These are phyloP conservation scores for Bombus pascuorum DNA, from an alignment of 1,140 invertebrate genomes.

Conservation along the genomic window DNA sequence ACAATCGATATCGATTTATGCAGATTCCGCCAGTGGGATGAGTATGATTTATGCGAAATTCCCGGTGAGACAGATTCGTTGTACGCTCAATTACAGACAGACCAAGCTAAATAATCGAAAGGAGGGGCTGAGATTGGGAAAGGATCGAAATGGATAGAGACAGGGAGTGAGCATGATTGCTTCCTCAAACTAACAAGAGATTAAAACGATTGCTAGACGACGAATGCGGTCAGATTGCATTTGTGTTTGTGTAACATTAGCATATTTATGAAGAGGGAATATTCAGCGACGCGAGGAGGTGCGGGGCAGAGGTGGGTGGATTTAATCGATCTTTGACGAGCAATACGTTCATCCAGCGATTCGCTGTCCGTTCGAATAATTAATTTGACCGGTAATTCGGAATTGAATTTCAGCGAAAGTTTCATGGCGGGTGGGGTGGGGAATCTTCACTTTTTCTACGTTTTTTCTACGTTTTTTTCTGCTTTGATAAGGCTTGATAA, in stretches of 20 bases:
- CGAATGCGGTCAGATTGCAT: conserved; percentile 38
- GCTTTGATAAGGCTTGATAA: conserved; percentile 18
- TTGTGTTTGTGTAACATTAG: conserved; percentile 33
- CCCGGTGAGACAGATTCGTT: conserved; percentile 4
- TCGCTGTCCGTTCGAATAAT: conserved; percentile 19
- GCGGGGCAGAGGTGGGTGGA: background rate
- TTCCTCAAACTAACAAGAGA: conserved; percentile 43
- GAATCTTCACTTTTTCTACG: background rate
- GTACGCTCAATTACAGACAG: conserved; percentile 28
- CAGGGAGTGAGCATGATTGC: conserved; percentile 1
- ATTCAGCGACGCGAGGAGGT: conserved; percentile 7
- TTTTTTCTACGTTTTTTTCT: no score
- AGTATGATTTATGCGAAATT: conserved; percentile 14
- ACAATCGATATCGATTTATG: conserved; percentile 23
- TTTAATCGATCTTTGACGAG: conserved; percentile 46
- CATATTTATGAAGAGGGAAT: conserved; percentile 49
- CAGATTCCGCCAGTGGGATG: background rate
- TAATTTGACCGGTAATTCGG: conserved; percentile 15
- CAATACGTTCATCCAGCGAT: conserved; percentile 3
- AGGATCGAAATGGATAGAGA: background rate
- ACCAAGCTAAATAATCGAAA: conserved; percentile 12
- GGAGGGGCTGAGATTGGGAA: background rate
- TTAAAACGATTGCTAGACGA: conserved; percentile 36
- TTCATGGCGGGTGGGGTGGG: background rate
- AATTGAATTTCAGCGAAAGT: conserved; percentile 23